These are phyloP conservation scores for Lontra canadensis DNA, from an alignment of 2,113 vertebrate species.

Conservation along the genomic window DNA sequence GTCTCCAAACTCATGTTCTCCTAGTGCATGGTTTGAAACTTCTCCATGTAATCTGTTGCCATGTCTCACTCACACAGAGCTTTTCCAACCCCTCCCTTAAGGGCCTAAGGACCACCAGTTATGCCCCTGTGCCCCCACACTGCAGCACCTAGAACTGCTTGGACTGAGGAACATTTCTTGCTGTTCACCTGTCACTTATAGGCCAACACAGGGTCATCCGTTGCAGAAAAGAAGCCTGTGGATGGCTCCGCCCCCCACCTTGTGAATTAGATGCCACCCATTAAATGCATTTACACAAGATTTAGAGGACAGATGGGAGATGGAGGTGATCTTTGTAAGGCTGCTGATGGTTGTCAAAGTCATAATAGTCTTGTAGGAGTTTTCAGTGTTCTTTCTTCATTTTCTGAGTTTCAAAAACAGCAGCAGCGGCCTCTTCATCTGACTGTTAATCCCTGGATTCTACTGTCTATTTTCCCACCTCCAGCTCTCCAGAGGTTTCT, in stretches of 20 bases:
- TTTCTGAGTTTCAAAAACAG: not conserved
- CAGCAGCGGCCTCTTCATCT: not conserved
- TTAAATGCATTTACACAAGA: not conserved
- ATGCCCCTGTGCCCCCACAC: fast-evolving
- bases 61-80: not conserved
- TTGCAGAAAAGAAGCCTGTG: not conserved
- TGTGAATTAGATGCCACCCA: not conserved
- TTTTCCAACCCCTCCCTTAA: not conserved
- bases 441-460: not conserved
- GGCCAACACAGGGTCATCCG: not conserved
- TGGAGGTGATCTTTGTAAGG: not conserved
- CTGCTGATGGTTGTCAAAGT: not conserved
- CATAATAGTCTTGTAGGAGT: not conserved
- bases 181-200: not conserved
- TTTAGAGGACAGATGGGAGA: not conserved
- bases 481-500: not conserved
- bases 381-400: not conserved
- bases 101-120: not conserved
- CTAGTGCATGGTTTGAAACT: not conserved
- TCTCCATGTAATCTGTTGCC: not conserved
- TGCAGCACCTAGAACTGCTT: not conserved
- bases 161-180: not conserved
- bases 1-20: not conserved
- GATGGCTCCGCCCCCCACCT: not conserved
- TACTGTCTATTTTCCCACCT: not conserved